Conservation (phyloP, 2,888 invertebrate species). For the Pammene fasciana region DNA sequence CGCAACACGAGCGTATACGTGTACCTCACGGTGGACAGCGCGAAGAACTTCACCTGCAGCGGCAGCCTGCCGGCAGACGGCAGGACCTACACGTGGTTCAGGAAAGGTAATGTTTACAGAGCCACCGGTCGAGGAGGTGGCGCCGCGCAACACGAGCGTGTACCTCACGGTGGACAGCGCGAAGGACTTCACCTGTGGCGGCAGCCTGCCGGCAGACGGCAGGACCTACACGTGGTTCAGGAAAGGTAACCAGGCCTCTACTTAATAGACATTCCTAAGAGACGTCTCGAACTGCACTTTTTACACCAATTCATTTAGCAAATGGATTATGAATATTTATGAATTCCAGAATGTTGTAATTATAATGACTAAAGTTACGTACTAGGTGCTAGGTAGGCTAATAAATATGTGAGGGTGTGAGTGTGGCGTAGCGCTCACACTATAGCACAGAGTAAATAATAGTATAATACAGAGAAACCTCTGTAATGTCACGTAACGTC, state of each 20-base stretch:
- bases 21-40: background rate
- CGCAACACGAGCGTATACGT: background rate
- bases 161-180: background rate
- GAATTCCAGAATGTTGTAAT: too few relatives aligned
- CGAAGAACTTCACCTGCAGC: background rate
- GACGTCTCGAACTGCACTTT: too few relatives aligned
- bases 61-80: background rate
- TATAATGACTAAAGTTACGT: too few relatives aligned
- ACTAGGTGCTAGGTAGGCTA: too few relatives aligned
- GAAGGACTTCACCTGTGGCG: background rate
- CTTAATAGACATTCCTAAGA: too few relatives aligned
- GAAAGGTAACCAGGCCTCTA: background rate
- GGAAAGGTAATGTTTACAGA: background rate
- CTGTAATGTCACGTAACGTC: too few relatives aligned
- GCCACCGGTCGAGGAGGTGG: background rate
- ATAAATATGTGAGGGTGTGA: too few relatives aligned
- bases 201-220: background rate
- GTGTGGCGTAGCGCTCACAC: too few relatives aligned
- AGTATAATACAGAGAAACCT: too few relatives aligned
- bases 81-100: background rate
- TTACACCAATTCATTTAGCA: too few relatives aligned
- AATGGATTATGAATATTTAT: too few relatives aligned
- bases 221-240: background rate
- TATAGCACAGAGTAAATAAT: too few relatives aligned
- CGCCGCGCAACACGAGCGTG: background rate